Evolutionary conservation across 2,113 vertebrate genomes (phyloP), one percentile per base, ranked within the genome.

Genomic region (Spea multiplicata): DNA sequence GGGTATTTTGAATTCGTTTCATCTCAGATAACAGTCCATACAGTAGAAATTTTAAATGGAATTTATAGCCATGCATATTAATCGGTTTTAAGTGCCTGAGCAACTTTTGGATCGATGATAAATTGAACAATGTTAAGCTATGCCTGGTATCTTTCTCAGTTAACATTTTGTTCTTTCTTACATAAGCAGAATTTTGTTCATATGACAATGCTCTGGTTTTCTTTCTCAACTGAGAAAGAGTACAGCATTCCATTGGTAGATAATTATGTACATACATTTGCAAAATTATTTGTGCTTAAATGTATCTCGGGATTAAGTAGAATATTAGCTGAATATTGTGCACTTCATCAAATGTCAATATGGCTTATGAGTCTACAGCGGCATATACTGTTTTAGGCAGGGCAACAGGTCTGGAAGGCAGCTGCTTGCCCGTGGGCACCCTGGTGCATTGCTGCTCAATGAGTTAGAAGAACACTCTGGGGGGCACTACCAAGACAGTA

Each of bases 301-400:
- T 67, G 17, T 46, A 46, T 67, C 66, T 67, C 4, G 13, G 61
- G n/a, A 44, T 67, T 16, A 44, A 53, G 16, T 66, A 44, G 14
- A 75, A 17, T n/a, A n/a, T 30, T 16, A 77, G 55, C 57, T 70
- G 45, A 70, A 70, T 45, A 61, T 30, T 77, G 66, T 68, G 17
- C 46, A 71, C 44, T 70, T 69, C 50, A 48, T 76, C 14, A 49
- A 61, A 48, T 49, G 45, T 48, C 16, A 46, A 45, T 70, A 77
- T 71, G 75, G 75, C 75, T 77, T 77, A 70, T 9, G 69, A 49
- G 66, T 48, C 53, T 49, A 4, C 49, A 70, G 75, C 49, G 44
- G 14, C 59, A 30, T 30, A 30, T 30, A 1, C 30, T 30, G 30
- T 30, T 30, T 30, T 30, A 30, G 30, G 30, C 30, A 2, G 30